These are phyloP conservation scores for Perithous albicinctus DNA, from an alignment of 2,888 invertebrate genomes.

Conservation along the genomic window DNA sequence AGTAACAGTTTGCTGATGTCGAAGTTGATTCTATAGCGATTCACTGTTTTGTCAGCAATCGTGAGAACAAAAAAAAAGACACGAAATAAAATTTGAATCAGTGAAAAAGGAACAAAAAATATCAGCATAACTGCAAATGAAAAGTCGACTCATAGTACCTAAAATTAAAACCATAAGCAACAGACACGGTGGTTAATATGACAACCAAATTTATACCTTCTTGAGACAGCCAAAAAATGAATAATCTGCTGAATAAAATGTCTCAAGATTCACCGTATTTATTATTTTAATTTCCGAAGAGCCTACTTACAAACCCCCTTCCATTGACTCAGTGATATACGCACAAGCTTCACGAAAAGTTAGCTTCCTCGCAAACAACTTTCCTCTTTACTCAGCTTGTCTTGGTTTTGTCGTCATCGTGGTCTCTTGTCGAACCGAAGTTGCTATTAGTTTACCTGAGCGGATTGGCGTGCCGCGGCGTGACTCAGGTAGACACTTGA, in stretches of 20 bases:
- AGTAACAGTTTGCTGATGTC: no score
- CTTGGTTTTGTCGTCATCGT: no score
- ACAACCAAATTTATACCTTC: background rate
- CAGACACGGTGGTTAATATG: background rate
- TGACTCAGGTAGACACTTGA: constrained; percentile 60
- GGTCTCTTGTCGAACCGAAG: constrained; percentile 23
- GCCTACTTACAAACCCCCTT: background rate
- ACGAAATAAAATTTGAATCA: no score
- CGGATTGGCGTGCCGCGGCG: constrained; percentile 44
- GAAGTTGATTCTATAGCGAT: no score
- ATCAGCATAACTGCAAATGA: background rate
- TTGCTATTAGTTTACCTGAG: constrained; percentile 53
- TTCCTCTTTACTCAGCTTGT: constrained; percentile 12
- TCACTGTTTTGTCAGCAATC: no score
- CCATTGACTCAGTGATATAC: background rate
- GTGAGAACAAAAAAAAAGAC: no score
- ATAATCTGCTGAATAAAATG: background rate
- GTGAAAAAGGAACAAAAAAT: background rate
- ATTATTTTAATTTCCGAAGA: constrained; percentile 13
- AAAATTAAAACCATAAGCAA: background rate
- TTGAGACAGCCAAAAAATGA: background rate
- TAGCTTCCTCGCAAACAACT: constrained; percentile 28
- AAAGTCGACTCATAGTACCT: background rate
- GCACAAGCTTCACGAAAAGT: constrained; percentile 6
- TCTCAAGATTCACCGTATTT: background rate